Conservation (phyloP, 2,888 invertebrate species). For the Aphodius sticticus region DNA sequence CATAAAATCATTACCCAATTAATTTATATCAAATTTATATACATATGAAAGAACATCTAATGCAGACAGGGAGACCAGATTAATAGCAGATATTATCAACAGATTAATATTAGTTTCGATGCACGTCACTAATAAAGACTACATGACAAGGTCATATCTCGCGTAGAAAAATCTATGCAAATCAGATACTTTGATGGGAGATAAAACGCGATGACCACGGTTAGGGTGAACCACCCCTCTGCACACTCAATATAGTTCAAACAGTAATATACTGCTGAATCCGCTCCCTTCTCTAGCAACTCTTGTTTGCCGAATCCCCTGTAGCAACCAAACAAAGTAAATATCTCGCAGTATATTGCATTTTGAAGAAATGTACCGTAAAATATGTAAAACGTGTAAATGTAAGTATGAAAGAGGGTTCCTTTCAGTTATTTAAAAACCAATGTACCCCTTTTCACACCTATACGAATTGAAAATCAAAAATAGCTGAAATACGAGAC, state of each 20-base stretch:
- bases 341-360: not conserved
- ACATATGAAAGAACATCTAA: too few relatives aligned
- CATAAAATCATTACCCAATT: too few relatives aligned
- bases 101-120: not conserved
- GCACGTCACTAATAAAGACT: not conserved
- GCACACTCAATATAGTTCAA: constrained; percentile 31
- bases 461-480: too few relatives aligned
- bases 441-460: too few relatives aligned
- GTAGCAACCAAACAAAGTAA: not conserved
- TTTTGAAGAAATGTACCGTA: not conserved
- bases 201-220: constrained; percentile 26
- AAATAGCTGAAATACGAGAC: too few relatives aligned
- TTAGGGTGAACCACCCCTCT: constrained; percentile 20
- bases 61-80: too few relatives aligned
- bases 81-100: not conserved
- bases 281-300: constrained; percentile 12
- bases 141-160: not conserved
- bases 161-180: constrained; percentile 23
- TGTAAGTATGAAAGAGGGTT: too few relatives aligned
- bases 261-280: constrained; percentile 30
- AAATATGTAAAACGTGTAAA: not conserved
- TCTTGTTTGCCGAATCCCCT: constrained; percentile 24
- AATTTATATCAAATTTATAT: too few relatives aligned
- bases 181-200: constrained; percentile 21
- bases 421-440: too few relatives aligned